Conservation (phyloP, 2,797 vertebrate genomes). For the Poeciliopsis paucimaculata region DNA sequence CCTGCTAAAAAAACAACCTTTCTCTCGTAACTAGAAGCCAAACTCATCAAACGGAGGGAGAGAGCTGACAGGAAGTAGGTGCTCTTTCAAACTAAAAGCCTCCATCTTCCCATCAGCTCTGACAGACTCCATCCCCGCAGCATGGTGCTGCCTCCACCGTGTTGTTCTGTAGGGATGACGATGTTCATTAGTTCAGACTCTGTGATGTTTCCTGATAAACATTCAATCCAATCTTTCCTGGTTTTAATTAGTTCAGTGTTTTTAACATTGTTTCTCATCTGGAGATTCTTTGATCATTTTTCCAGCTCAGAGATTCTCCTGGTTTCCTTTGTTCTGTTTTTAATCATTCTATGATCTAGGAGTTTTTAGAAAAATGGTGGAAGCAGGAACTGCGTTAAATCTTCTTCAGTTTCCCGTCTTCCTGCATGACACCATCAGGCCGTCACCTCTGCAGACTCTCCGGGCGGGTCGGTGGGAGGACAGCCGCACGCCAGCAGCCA, state of each 20-base stretch:
- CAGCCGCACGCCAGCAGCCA: slow-evolving; percentile 72
- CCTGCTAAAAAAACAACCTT: too few relatives aligned
- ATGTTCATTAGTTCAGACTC: too few relatives aligned
- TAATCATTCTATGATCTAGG: neutral
- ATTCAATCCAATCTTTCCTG: neutral
- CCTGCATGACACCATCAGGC: slow-evolving; percentile 29
- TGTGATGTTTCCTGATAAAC: too few relatives aligned
- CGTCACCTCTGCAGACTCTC: slow-evolving; percentile 34
- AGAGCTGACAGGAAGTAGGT: neutral
- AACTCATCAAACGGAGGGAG: too few relatives aligned
- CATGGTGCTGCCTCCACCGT: neutral
- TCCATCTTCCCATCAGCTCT: neutral
- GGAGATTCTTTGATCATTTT: neutral
- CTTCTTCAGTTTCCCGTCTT: neutral
- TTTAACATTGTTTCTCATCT: neutral
- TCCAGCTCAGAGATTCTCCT: neutral
- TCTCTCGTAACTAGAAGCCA: too few relatives aligned
- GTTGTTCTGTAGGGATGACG: neutral
- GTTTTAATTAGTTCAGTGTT: neutral
- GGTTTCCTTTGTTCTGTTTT: neutral
- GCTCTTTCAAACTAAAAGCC: neutral
- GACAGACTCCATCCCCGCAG: neutral
- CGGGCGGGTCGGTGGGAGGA: slow-evolving; percentile 54
- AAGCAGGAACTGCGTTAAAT: neutral
- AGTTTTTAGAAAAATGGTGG: neutral